These are phyloP conservation scores for Cynaeus angustus DNA, from an alignment of 2,888 invertebrate species.

Conservation along the genomic window DNA sequence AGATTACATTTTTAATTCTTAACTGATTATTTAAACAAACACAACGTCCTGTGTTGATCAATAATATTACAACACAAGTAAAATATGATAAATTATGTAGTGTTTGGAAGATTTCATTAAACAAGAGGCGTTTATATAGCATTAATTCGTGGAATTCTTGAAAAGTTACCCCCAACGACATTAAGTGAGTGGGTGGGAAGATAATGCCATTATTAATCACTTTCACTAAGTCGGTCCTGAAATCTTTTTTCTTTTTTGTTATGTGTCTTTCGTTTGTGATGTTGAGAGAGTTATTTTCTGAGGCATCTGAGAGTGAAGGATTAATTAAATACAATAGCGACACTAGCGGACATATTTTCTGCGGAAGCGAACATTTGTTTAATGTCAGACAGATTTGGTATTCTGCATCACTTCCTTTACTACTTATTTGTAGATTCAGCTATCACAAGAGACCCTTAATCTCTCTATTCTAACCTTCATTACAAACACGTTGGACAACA, in stretches of 20 bases:
- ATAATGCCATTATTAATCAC: slow-evolving; percentile 35
- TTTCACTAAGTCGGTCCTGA: slow-evolving; percentile 15
- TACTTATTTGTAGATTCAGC: slow-evolving; percentile 25
- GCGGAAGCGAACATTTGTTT: background rate
- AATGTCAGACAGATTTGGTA: slow-evolving; percentile 3
- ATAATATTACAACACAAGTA: too few species aligned
- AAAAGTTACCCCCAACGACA: slow-evolving; percentile 19
- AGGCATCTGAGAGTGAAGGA: slow-evolving; percentile 4
- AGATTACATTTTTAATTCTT: too few species aligned
- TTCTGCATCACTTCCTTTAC: slow-evolving; percentile 3
- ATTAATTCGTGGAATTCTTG: slow-evolving; percentile 11
- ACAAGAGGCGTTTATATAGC: background rate
- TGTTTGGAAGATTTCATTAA: too few species aligned
- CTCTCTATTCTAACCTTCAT: slow-evolving; percentile 31
- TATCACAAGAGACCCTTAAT: slow-evolving; percentile 20
- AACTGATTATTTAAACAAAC: too few species aligned
- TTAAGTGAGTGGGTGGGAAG: slow-evolving; percentile 29
- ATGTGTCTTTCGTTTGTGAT: slow-evolving; percentile 19
- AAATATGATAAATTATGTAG: too few species aligned
- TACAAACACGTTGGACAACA: slow-evolving; percentile 31
- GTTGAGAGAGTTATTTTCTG: slow-evolving; percentile 5
- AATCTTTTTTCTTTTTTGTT: slow-evolving; percentile 25
- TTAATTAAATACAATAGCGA: background rate
- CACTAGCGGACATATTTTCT: background rate
- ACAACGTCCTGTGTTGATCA: too few species aligned